These are phyloP conservation scores for Stichodactyla mertensii DNA, from an alignment of 64 coral and sea anemone species.

Conservation along the genomic window DNA sequence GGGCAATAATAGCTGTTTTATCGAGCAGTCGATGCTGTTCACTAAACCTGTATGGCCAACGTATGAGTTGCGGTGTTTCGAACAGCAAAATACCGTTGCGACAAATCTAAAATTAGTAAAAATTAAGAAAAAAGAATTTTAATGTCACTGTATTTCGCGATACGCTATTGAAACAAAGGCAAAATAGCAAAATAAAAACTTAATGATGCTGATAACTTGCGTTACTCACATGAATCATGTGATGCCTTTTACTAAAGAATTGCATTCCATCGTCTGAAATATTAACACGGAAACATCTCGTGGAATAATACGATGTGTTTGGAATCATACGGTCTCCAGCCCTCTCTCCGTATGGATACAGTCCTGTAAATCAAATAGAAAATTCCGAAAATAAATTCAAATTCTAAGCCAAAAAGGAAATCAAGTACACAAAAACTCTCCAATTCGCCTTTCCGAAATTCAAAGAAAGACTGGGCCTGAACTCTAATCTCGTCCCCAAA, in stretches of 20 bases:
- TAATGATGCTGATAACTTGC: neutral
- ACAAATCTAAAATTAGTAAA: neutral
- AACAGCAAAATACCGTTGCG: constrained; percentile 1
- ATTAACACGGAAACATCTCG: neutral
- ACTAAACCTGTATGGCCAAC: neutral
- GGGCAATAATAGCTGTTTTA: neutral
- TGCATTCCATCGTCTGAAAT: constrained; percentile 24
- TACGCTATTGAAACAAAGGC: neutral
- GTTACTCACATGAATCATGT: constrained; percentile 8
- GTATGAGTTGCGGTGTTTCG: neutral
- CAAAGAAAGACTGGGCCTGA: too few species aligned
- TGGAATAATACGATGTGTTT: constrained; percentile 14
- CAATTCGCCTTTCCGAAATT: too few species aligned
- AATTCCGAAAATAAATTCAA: neutral
- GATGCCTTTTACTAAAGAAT: constrained; percentile 9
- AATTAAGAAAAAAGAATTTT: neutral
- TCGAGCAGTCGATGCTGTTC: neutral
- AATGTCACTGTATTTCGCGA: neutral
- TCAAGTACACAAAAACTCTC: too few species aligned
- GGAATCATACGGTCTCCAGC: constrained; percentile 7
- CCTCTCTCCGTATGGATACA: neutral
- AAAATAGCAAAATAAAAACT: neutral
- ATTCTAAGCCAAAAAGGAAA: too few species aligned
- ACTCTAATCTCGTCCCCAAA: too few species aligned
- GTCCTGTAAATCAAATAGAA: neutral